Base-by-base conservation (phyloP, 2,797 vertebrate species). In the Arremon brunneinucha region DNA sequence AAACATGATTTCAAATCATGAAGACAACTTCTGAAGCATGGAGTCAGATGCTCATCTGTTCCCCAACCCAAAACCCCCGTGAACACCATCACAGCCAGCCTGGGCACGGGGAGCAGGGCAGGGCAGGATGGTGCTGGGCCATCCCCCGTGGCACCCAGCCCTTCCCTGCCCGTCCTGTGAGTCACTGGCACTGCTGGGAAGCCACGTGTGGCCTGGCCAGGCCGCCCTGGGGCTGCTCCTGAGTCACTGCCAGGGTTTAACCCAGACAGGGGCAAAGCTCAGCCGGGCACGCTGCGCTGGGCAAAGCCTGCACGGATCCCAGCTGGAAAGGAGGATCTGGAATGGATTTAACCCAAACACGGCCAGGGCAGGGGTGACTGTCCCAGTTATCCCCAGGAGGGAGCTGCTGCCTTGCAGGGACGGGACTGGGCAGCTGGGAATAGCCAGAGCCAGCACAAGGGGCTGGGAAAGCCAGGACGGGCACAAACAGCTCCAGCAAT, bases 361-460 rank as follows among this genome's bases (percentile, higher is more conserved):
- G 59, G 63, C 30, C 32, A 13, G 15, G 63, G 57, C 13, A 3
- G 24, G 5, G 7, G 6, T 3, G 19, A 32, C 11, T 60, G 10
- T 5, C 9, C 16, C 41, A 7, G 41, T 17, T 13, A 14, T 53
- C 35, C 35, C 8, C 10, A 6, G 2, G 6, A 82, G 14, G 5
- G 35, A 28, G 16, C 30, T 8, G 2, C 17, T 12, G n/a, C n/a
- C 47, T 3, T 9, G 23, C 46, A 47, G 37, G 2, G 44, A 28
- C 9, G 46, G n/a, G 18, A 4, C 4, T 3, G 19, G 10, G 13
- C 76, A 32, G 14, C 50, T 6, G n/a, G 56, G 17, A 71, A 15
- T 2, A 1, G 1, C 55, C 72, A 3, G 20, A 23, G 8, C 23
- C 32, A 0, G 53, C 53, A 41, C 0, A 0, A 28, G 15, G 19